Evolutionary conservation across 2,797 vertebrate genomes (phyloP), one percentile per base, ranked within the genome.

Genomic region (Iguana delicatissima): DNA sequence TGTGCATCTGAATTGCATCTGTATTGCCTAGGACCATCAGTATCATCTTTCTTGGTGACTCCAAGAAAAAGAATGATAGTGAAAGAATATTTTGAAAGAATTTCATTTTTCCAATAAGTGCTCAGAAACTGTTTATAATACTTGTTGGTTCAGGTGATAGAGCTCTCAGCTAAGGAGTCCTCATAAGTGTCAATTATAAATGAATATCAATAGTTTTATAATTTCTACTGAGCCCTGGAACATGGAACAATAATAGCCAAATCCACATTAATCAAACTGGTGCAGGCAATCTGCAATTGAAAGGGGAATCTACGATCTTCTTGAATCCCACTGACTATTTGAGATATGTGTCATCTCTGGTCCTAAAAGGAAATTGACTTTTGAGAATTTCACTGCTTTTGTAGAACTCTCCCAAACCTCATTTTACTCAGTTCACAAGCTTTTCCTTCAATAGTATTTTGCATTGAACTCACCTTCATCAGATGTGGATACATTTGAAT

Each of bases 401-500:
- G n/a, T 72, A 7, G 46, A 81, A 72, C 32, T 52, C n/a, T 42
- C 50, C 38, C 6, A 14, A 38, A 7, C 79, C 20, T 29, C 24
- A 92, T 57, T 87, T 72, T 84, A 38, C 82, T 12, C 4, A 35
- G 77, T 0, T 69, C 0, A 13, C 6, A 87, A 91, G 16, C 72
- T 20, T 6, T 81, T 91, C 8, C 46, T 77, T 88, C 84, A 85
- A 8, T 26, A 90, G 32, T 42, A 76, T 88, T 86, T 87, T 89
- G 26, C 4, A 83, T 62, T 69, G 79, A 89, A 86, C 64, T 1
- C 12, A 91, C n/a, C 14, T n/a, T 72, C 74, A 76, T 22, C n/a
- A 42, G 55, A 62, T 80, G 13, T 52, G 3, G 32, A 59, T 38
- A 2, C 85, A 7, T 84, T 90, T 92, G 86, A 82, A 69, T 89